Base-by-base conservation (phyloP, 2,888 invertebrate species). In the Drosophila paucipuncta region DNA sequence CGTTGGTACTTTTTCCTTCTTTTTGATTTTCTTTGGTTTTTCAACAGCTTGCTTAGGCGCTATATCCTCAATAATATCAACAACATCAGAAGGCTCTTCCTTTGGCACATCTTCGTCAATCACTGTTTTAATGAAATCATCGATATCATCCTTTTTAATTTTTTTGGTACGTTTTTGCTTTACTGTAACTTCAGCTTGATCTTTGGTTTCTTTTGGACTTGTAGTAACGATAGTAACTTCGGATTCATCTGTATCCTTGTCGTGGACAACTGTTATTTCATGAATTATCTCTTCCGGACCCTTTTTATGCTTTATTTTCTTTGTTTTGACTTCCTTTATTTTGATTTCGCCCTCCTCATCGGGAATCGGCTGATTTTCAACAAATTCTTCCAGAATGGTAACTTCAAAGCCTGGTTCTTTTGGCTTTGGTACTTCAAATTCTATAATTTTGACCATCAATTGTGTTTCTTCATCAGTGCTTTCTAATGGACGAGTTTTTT, bases 191-290 rank as follows among this genome's bases (percentile, higher is more conserved):
- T 80, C 70, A 2, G 80, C 71, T 25, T 72, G 50, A 25, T 85
- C 82, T 13, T 78, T 65, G 0, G 61, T 58, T 28, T 72, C 68
- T 6, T 53, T 74, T 7, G 82, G 81, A 66, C 41, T 80, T 7
- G 80, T 74, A 11, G 86, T 90, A 25, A 84, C 73, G 3, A 93
- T 92, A 5, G 92, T 92, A 4, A 94, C 91, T 69, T 92, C 92
- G 63, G 93, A 80, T 86, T 93, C 76, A 60, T 90, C 89, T 87
- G 94, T 91, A 85, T 93, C 90, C 91, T 94, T 76, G 74, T 94
- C 82, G 78, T 93, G 91, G 5, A 94, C 85, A 1, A 94, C 94
- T 0, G 94, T 94, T 2, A 94, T 90, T 76, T 94, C 94, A 71
- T 94, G 86, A 69, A 94, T 92, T 6, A 91, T 84, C 39, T 94